These are phyloP conservation scores for Drosophila nigricruria DNA, from an alignment of 2,888 invertebrate species.

Conservation along the genomic window DNA sequence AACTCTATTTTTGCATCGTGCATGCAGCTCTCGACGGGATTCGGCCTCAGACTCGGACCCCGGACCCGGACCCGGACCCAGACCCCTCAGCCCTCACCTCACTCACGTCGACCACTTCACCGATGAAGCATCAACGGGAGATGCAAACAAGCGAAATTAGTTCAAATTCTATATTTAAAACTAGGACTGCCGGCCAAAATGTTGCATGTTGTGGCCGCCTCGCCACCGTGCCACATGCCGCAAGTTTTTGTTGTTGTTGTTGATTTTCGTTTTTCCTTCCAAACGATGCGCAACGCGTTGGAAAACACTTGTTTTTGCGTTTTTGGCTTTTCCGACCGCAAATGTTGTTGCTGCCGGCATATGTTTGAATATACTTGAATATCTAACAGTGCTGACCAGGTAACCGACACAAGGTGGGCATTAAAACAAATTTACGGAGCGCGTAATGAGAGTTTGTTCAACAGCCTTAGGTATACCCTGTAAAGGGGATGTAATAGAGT, in stretches of 20 bases:
- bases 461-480: constrained; percentile 36
- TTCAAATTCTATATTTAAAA: constrained; percentile 84
- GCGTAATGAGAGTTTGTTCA: constrained; percentile 20
- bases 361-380: constrained; percentile 35
- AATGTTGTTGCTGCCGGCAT: constrained; percentile 42
- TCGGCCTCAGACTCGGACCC: constrained; percentile 27
- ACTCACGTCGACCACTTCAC: constrained; percentile 47
- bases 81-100: neutral
- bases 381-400: constrained; percentile 37
- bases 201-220: constrained; percentile 39
- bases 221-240: constrained; percentile 19
- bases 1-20: constrained; percentile 73
- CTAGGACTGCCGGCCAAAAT: constrained; percentile 73
- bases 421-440: constrained; percentile 43
- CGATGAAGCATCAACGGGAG: constrained; percentile 57
- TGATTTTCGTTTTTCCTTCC: constrained; percentile 31
- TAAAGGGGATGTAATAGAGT: neutral
- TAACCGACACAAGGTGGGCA: constrained; percentile 57
- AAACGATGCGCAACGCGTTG: constrained; percentile 65
- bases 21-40: constrained; percentile 61
- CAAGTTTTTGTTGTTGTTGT: constrained; percentile 38
- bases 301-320: constrained; percentile 76
- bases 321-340: constrained; percentile 54
- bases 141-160: constrained; percentile 75
- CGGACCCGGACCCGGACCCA: constrained; percentile 9